Conservation (phyloP, 1,140 invertebrate species). For the Semibalanus balanoides region DNA sequence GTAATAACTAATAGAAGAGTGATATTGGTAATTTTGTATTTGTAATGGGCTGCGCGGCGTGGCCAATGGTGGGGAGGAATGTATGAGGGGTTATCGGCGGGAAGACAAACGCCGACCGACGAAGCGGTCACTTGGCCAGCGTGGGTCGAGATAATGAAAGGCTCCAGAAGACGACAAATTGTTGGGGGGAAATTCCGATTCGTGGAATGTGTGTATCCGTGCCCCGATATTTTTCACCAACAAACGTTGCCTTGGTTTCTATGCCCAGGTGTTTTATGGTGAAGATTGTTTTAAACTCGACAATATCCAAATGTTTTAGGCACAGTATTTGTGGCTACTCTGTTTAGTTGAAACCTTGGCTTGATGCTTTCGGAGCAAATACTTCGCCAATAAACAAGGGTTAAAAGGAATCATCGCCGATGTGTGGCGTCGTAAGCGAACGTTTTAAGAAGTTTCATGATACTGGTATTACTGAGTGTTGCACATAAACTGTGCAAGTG, state of each 20-base stretch:
- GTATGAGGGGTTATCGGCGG: not conserved
- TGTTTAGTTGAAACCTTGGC: too few species aligned
- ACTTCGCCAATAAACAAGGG: too few species aligned
- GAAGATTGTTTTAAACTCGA: not conserved
- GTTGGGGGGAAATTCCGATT: not conserved
- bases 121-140: not conserved
- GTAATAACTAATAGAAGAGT: conserved; percentile 4
- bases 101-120: not conserved
- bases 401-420: too few species aligned
- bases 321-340: too few species aligned
- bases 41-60: not conserved
- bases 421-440: too few species aligned
- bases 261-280: not conserved
- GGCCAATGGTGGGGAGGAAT: not conserved
- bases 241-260: not conserved
- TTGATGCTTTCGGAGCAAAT: too few species aligned
- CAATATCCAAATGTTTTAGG: too few species aligned
- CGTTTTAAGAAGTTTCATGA: too few species aligned
- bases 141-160: not conserved
- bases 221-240: not conserved
- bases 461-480: too few species aligned
- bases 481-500: too few species aligned
- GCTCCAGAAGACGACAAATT: not conserved
- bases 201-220: not conserved
- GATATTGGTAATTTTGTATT: conserved; percentile 7